A percentile compares a stretch with the other conserved stretches of the same genome.
Conservation (phyloP, 2,797 vertebrate genomes). For the Picus viridis region DNA sequence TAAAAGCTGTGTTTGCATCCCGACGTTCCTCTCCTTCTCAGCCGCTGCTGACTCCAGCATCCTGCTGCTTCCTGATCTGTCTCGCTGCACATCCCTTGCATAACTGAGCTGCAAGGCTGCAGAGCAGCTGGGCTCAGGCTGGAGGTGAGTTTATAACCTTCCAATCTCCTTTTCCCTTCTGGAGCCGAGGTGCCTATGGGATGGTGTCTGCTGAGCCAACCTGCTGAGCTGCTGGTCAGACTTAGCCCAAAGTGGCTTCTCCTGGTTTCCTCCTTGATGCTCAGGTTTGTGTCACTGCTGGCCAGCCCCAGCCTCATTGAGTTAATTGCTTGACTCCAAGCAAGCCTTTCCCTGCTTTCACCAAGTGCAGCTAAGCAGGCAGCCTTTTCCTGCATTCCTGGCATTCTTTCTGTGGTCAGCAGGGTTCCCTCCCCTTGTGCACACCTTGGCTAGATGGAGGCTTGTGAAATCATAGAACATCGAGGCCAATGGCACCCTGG, state of each 20-base stretch:
- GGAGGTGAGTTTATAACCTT: not conserved
- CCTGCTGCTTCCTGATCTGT: not conserved
- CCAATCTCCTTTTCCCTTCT: not conserved
- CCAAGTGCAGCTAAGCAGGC: not conserved
- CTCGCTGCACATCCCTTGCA: not conserved
- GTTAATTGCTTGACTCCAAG: not conserved
- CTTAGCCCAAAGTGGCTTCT: accelerated
- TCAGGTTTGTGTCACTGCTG: not conserved
- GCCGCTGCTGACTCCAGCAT: not conserved
- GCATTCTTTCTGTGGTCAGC: not conserved
- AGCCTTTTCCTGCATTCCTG: accelerated
- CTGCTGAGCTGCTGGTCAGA: not conserved
- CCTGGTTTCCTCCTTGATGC: not conserved
- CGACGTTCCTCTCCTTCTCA: not conserved
- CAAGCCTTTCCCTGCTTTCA: not conserved
- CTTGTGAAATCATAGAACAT: not conserved
- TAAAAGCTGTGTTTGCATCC: not conserved
- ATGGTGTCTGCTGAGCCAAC: not conserved
- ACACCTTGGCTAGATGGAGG: accelerated
- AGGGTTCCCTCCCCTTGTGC: too few species aligned
- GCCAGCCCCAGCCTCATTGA: not conserved
- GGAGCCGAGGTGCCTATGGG: accelerated
- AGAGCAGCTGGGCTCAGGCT: not conserved
- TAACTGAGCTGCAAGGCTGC: too few species aligned
- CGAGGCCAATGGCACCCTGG: too few species aligned